Conservation (phyloP, 2,888 invertebrate species). For the Agonopterix alstromeriana region DNA sequence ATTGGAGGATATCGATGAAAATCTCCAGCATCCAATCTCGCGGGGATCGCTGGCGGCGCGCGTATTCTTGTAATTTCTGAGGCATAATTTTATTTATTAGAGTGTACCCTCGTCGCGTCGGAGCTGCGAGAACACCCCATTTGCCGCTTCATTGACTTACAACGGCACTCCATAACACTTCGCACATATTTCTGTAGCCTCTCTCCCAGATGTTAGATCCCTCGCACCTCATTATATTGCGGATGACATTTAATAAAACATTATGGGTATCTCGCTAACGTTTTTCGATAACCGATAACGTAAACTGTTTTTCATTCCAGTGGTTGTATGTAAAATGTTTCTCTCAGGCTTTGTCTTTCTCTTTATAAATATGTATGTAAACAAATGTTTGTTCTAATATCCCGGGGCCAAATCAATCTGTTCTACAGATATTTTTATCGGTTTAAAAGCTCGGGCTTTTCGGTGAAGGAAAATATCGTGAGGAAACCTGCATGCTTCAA, state of each 20-base stretch:
- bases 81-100: constrained; percentile 77
- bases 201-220: constrained; percentile 54
- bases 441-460: too few species aligned
- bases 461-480: too few species aligned
- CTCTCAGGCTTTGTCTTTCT: too few species aligned
- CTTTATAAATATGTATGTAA: too few species aligned
- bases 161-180: constrained; percentile 75
- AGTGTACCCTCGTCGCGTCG: constrained; percentile 61
- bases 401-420: too few species aligned
- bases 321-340: too few species aligned
- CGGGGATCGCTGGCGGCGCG: constrained; percentile 54
- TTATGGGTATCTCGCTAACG: constrained; percentile 60
- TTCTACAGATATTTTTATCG: too few species aligned
- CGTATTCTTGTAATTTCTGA: constrained; percentile 76
- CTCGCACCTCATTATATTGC: constrained; percentile 74
- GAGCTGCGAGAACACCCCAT: constrained; percentile 68
- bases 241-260: constrained; percentile 76
- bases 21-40: constrained; percentile 70
- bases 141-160: constrained; percentile 77
- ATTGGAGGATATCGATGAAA: constrained; percentile 66
- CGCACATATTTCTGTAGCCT: constrained; percentile 75
- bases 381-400: too few species aligned
- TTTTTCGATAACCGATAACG: constrained; percentile 53
- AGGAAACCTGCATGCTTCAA: too few species aligned
- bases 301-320: constrained; percentile 2